These are phyloP conservation scores for Myiozetetes cayanensis DNA, from an alignment of 2,113 vertebrate genomes.

Conservation along the genomic window DNA sequence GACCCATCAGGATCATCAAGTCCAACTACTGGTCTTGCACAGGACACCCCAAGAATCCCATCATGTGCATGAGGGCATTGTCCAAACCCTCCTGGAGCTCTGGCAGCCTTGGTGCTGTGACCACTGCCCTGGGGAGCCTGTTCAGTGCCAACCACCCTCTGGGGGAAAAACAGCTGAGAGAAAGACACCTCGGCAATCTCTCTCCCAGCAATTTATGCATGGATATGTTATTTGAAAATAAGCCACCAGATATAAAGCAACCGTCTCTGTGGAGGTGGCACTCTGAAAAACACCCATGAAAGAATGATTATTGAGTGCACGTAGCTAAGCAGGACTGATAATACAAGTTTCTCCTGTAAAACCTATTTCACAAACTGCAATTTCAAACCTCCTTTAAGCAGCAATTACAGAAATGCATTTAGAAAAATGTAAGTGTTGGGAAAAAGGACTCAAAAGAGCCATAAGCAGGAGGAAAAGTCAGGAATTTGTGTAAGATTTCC, in stretches of 20 bases:
- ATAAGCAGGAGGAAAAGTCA: not conserved
- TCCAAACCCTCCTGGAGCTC: not conserved
- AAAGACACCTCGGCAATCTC: not conserved
- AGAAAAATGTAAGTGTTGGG: not conserved
- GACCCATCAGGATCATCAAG: not conserved
- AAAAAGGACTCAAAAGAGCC: not conserved
- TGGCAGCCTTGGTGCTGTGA: not conserved
- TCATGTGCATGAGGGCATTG: not conserved
- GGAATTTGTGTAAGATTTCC: not conserved
- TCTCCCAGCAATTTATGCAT: not conserved
- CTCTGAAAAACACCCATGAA: not conserved
- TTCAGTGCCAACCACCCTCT: not conserved
- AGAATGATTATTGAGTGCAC: not conserved
- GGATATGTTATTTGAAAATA: not conserved
- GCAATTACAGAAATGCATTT: not conserved
- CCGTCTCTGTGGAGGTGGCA: not conserved
- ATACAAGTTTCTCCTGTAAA: not conserved
- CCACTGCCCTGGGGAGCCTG: not conserved
- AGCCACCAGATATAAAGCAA: not conserved
- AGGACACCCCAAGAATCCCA: not conserved
- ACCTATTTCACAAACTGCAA: not conserved
- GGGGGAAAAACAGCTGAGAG: not conserved
- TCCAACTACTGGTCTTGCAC: fast-evolving
- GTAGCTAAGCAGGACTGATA: not conserved
- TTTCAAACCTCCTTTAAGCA: not conserved